Evolutionary conservation across 2,888 invertebrate species (phyloP).

Genomic region (Drosophila recens): DNA sequence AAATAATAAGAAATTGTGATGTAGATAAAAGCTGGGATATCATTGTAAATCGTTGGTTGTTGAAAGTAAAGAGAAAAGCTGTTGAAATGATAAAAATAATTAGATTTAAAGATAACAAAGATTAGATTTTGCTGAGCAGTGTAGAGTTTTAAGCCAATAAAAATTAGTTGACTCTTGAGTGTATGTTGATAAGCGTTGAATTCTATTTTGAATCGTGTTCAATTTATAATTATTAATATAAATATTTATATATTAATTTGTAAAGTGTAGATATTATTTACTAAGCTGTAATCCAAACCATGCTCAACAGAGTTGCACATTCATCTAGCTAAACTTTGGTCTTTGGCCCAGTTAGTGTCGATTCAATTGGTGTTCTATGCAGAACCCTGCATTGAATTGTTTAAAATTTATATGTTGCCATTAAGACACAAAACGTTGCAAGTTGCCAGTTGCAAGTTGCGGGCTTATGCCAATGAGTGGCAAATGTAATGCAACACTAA

Average conservation of each 20-base stretch:
- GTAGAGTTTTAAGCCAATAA: no score
- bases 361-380: not conserved
- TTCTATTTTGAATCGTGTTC: no score
- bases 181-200: no score
- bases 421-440: conserved; percentile 50
- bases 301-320: conserved; percentile 6
- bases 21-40: conserved; percentile 17
- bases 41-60: conserved; percentile 33
- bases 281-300: not conserved
- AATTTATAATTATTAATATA: no score
- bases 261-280: not conserved
- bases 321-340: conserved; percentile 26
- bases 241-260: no score
- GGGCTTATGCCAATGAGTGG: conserved; percentile 62
- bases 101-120: not conserved
- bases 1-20: conserved; percentile 38
- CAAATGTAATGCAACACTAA: conserved; percentile 79
- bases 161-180: no score
- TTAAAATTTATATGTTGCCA: conserved; percentile 58
- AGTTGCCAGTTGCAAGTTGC: conserved; percentile 21
- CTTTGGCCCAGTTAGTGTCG: conserved; percentile 13
- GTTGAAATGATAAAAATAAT: conserved; percentile 21
- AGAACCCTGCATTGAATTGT: conserved; percentile 33
- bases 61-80: conserved; percentile 28
- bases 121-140: no score